Percentiles rank a stretch among this genome's conserved stretches.
phyloP scores from a whole-genome alignment of 2,113 vertebrate species.

The Mugil cephalus region DNA sequence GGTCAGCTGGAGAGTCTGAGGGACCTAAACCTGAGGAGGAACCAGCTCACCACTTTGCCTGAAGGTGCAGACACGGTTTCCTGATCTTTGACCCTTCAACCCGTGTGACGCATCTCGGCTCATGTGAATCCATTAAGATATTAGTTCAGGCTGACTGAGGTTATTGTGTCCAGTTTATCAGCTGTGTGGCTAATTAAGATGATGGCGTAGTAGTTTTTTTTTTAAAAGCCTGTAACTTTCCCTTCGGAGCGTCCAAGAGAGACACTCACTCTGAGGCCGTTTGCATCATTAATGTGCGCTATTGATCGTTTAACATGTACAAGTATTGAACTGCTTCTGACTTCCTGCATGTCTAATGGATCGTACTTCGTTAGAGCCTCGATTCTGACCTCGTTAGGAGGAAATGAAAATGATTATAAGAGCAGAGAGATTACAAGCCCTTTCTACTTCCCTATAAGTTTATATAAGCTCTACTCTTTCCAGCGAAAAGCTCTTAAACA shows the following conservation, averaged over 20 bases:
- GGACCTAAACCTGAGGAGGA: constrained; percentile 90
- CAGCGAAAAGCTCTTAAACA: too few species aligned
- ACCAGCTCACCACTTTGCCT: constrained; percentile 88
- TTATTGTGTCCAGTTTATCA: background rate
- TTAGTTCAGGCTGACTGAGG: background rate
- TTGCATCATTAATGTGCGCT: background rate
- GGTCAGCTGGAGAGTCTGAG: constrained; percentile 88
- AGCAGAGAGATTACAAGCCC: background rate
- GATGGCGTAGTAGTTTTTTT: too few species aligned
- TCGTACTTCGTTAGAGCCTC: background rate
- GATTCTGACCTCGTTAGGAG: background rate
- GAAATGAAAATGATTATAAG: constrained; percentile 2
- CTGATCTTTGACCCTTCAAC: background rate
- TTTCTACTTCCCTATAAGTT: too few species aligned
- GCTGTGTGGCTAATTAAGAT: too few species aligned
- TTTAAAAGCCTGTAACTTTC: too few species aligned
- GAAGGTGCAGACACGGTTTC: constrained; percentile 83
- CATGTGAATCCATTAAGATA: background rate
- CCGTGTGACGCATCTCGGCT: too few species aligned
- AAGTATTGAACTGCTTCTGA: constrained; percentile 10
- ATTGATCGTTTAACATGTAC: background rate
- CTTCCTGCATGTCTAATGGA: constrained; percentile 6
- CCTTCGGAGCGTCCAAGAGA: too few species aligned
- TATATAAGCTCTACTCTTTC: too few species aligned
- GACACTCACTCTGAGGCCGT: background rate